Evolutionary conservation across 2,797 vertebrate genomes (phyloP), one percentile per base, ranked within the genome.

Genomic region (Mallotus villosus): DNA sequence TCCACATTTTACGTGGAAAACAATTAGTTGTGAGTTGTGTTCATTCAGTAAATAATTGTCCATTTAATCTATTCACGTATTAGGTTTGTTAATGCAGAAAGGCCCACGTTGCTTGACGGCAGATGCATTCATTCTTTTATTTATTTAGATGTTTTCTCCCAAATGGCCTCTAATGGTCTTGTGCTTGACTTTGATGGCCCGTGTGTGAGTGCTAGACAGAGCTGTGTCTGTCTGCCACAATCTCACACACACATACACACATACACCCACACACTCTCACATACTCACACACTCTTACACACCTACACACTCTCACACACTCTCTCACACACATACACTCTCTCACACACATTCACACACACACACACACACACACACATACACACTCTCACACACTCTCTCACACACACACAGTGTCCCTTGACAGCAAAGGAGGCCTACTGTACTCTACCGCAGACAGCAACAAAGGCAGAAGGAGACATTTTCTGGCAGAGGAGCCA

Each of bases 401-500:
- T 2, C 49, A n/a, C 17, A 17, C 19, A 49, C 67, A 46, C 60
- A 17, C 53, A 2, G 19, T 24, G 9, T 83, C 83, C 79, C 78
- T 74, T 49, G 1, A 75, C 80, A 72, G 71, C 79, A 71, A 72
- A 72, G 74, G 75, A 21, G 68, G 70, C 67, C 17, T 2, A 63
- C 68, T 41, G 37, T 41, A 8, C 37, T 70, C 73, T 67, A 46
- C 61, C 65, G 70, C 59, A 75, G 74, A 73, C 70, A 78, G 70
- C 73, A 85, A 70, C 61, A 76, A 73, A 74, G 81, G 51, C 17
- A 76, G 29, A 25, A 46, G 61, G 37, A 70, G 71, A 80, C 9
- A 3, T 27, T 19, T 68, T 16, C 82, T 53, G 81, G 76, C 78
- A 76, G 61, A 1, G 27, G 41, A 59, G 83, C 88, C 85, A 84